Base-by-base conservation (phyloP, 2,797 vertebrate genomes). In the Mus spretus region DNA sequence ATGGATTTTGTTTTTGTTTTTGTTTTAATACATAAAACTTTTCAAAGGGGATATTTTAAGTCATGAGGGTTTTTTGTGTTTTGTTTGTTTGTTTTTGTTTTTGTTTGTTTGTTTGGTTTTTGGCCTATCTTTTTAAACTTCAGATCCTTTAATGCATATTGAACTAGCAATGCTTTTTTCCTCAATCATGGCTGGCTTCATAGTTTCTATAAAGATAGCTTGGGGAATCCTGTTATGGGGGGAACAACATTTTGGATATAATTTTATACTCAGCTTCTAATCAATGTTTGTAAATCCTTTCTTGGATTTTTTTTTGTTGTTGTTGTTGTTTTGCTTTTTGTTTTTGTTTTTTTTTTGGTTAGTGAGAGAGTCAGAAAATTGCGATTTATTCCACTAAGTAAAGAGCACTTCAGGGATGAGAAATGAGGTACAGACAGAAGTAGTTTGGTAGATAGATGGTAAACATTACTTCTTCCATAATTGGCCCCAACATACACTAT, bases 281-380 rank as follows among this genome's bases (percentile, higher is more conserved):
- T 55, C 84, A 91, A 70, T 86, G 70, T 82, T 87, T 93, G 12
- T 55, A 83, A 95, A 86, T 95, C 31, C 24, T 96, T 94, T 82
- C 34, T 74, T 50, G n/a, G 22, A 91, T 91, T 90, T 92, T 81
- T 90, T 86, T 78, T 28, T 63, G 5, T 6, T 47, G 9, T 6
- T 47, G 47, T 6, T 47, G 37, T 2, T 40, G 44, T 44, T 44
- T 44, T 44, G 3, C 44, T 44, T 40, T 44, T 44, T 44, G 3
- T 44, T 44, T 44, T 44, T 44, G 3, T 44, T 44, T 44, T 44
- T 44, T 44, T 44, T 78, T 86, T 88, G 80, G n/a, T 31, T n/a
- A 34, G 44, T 90, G 44, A 96, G 74, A 81, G 81, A 70, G 55
- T 44, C 20, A 40, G 57, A 90, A 87, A 61, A 72, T 37, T 84